Percentiles rank a stretch among this genome's conserved stretches.
Evolutionary conservation across 53 echinoderm and acorn worm genomes (phyloP).

Genomic region (Henricia sp.): DNA sequence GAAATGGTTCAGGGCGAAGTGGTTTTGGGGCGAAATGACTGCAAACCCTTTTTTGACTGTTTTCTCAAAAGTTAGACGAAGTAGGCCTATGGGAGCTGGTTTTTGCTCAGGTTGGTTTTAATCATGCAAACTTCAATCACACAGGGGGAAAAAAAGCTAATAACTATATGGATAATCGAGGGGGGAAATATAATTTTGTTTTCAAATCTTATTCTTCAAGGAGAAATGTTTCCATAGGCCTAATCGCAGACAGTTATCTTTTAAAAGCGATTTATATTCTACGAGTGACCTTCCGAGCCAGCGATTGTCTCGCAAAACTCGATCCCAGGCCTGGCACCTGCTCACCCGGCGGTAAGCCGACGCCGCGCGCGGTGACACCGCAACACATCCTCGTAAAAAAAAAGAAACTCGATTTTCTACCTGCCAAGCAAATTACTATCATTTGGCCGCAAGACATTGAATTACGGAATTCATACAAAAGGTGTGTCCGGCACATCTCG

Average conservation of each 20-base stretch:
- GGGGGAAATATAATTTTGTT: no score
- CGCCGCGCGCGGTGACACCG: not conserved
- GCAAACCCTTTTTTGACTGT: no score
- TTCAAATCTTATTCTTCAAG: no score
- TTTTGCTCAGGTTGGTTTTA: no score
- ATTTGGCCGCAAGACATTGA: slow-evolving; percentile 4
- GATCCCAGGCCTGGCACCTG: slow-evolving; percentile 4
- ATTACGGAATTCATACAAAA: slow-evolving; percentile 7
- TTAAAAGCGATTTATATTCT: not conserved
- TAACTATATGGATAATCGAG: no score
- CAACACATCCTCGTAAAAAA: not conserved
- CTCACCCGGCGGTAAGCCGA: not conserved
- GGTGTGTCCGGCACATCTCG: not conserved
- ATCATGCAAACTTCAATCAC: no score
- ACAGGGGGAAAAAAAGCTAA: no score
- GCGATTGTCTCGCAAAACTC: not conserved
- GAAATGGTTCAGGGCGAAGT: no score
- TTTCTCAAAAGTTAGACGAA: no score
- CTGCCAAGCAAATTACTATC: not conserved
- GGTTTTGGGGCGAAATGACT: no score
- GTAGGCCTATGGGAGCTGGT: no score
- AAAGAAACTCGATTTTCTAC: not conserved
- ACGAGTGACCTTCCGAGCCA: not conserved
- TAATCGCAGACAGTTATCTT: not conserved
- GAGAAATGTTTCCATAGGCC: no score